Evolutionary conservation across 1,140 invertebrate genomes (phyloP).

Genomic region (Drosophila bocqueti): DNA sequence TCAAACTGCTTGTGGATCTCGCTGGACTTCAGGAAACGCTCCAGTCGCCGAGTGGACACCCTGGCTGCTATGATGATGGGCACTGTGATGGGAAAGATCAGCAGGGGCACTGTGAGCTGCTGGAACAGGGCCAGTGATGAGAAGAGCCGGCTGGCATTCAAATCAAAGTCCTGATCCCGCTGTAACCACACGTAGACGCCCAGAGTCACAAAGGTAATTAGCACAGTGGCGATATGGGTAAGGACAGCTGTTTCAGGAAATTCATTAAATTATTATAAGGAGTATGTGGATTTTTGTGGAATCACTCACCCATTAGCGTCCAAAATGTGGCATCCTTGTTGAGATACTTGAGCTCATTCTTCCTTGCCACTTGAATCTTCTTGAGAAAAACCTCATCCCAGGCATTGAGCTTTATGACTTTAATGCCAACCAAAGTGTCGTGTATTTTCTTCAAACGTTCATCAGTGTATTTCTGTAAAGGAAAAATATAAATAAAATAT

Average conservation of each 20-base stretch:
- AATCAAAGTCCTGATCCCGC: conserved; percentile 66
- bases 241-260: conserved; percentile 76
- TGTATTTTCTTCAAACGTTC: conserved; percentile 91
- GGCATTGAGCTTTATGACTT: conserved; percentile 92
- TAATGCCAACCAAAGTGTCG: conserved; percentile 93
- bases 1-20: conserved; percentile 88
- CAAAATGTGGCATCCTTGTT: conserved; percentile 91
- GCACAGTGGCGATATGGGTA: conserved; percentile 90
- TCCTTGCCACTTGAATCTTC: conserved; percentile 88
- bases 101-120: conserved; percentile 91
- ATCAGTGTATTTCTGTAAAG: conserved; percentile 89
- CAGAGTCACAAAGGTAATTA: conserved; percentile 91
- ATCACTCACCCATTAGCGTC: conserved; percentile 89
- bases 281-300: too few species aligned
- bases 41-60: conserved; percentile 89
- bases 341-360: conserved; percentile 90
- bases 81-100: conserved; percentile 92
- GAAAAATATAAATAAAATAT: neutral
- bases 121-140: conserved; percentile 92
- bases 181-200: conserved; percentile 86
- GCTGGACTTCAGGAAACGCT: conserved; percentile 88
- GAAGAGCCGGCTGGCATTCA: conserved; percentile 90
- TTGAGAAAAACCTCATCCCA: conserved; percentile 92
- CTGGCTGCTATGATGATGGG: conserved; percentile 91
- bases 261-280: too few species aligned